phyloP scores from a whole-genome alignment of 2,888 invertebrate genomes.

The Cephus pulcher region DNA sequence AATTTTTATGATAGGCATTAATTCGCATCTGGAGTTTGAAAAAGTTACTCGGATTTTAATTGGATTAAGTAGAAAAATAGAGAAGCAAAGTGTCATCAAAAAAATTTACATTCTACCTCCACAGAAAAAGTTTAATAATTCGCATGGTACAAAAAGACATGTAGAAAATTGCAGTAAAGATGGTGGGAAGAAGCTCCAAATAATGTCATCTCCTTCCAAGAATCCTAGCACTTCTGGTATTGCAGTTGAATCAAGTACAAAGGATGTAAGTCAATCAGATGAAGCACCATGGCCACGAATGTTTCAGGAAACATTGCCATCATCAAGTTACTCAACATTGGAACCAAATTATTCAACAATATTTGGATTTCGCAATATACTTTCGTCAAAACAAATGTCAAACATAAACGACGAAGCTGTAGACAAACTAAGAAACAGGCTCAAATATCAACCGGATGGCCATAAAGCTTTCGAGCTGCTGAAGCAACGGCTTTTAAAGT shows the following conservation, averaged over 20 bases:
- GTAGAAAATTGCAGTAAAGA: not conserved
- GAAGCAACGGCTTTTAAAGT: slow-evolving; percentile 45
- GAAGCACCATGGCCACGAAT: not conserved
- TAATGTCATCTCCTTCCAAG: not conserved
- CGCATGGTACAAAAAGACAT: too few relatives aligned
- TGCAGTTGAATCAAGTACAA: not conserved
- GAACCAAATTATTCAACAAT: slow-evolving; percentile 31
- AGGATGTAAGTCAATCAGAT: not conserved
- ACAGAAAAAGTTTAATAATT: not conserved
- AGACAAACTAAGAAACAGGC: not conserved
- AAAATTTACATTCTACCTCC: slow-evolving; percentile 33
- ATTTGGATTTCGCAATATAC: slow-evolving; percentile 31
- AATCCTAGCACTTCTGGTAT: not conserved
- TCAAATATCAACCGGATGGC: slow-evolving; percentile 2
- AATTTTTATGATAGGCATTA: slow-evolving; percentile 28
- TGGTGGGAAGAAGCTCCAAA: not conserved
- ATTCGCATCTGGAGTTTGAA: slow-evolving; percentile 22
- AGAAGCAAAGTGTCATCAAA: not conserved
- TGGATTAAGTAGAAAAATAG: not conserved
- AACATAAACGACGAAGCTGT: slow-evolving; percentile 2
- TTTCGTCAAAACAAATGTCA: slow-evolving; percentile 12
- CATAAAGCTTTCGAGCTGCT: slow-evolving; percentile 29
- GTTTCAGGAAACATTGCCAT: not conserved
- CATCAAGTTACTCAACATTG: not conserved
- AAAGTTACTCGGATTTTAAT: slow-evolving; percentile 7